A percentile compares a stretch with the other conserved stretches of the same genome.
phyloP scores from a whole-genome alignment of 2,797 vertebrate species.

The Melanotaenia trifasciata region DNA sequence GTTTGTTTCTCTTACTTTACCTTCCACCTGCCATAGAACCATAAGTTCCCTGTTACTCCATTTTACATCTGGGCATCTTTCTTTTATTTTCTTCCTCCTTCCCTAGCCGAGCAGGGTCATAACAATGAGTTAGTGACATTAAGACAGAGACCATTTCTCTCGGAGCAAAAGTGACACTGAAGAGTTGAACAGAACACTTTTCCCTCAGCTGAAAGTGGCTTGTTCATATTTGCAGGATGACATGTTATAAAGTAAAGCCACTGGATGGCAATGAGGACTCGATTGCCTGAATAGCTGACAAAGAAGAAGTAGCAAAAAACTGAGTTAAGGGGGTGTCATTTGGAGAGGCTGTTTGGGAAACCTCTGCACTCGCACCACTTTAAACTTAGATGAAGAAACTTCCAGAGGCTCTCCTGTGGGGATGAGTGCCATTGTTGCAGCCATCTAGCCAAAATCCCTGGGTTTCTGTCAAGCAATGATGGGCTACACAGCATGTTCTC shows the following conservation, averaged over 20 bases:
- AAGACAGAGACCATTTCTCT: conserved; percentile 69
- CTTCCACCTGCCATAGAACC: too few species aligned
- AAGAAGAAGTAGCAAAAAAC: conserved; percentile 22
- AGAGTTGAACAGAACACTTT: conserved; percentile 73
- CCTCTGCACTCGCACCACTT: conserved; percentile 22
- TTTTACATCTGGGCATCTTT: too few species aligned
- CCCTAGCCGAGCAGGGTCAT: too few species aligned
- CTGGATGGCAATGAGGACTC: conserved; percentile 30
- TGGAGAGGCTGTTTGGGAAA: conserved; percentile 47
- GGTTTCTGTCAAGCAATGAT: conserved; percentile 48
- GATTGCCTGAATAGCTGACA: conserved; percentile 48
- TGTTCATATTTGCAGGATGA: conserved; percentile 60
- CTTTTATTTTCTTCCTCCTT: too few species aligned
- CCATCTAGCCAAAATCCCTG: conserved; percentile 38
- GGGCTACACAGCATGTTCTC: conserved; percentile 36
- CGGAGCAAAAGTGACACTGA: conserved; percentile 78
- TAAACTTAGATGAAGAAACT: conserved; percentile 59
- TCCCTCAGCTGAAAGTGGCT: conserved; percentile 58
- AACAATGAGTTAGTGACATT: conserved; percentile 30
- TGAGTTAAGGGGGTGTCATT: conserved; percentile 49
- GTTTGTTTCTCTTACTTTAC: too few species aligned
- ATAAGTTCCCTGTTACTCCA: too few species aligned
- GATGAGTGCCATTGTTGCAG: conserved; percentile 19
- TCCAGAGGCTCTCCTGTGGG: conserved; percentile 34
- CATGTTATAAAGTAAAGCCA: conserved; percentile 57